Evolutionary conservation across 2,113 vertebrate species (phyloP).

Genomic region (Cacatua alba): DNA sequence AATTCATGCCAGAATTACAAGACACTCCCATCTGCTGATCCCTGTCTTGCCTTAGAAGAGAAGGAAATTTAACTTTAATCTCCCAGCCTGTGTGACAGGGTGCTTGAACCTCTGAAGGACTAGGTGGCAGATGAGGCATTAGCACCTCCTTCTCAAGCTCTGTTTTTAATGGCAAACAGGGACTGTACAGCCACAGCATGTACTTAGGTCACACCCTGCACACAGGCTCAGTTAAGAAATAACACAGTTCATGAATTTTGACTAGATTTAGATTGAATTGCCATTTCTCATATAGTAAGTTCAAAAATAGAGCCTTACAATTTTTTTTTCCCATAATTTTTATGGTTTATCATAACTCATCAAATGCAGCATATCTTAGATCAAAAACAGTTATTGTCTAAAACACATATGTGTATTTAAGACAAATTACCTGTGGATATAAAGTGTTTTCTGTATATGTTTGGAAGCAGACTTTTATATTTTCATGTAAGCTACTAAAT

Average conservation of each 20-base stretch:
- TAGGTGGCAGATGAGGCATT: not conserved
- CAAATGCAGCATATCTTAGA: not conserved
- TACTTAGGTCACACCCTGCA: not conserved
- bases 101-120: not conserved
- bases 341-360: not conserved
- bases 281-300: not conserved
- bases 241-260: not conserved
- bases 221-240: not conserved
- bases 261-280: not conserved
- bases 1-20: not conserved
- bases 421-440: not conserved
- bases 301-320: not conserved
- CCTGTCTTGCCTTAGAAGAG: not conserved
- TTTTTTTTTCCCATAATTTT: not conserved
- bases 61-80: not conserved
- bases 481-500: not conserved
- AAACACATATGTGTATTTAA: not conserved
- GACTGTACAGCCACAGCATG: not conserved
- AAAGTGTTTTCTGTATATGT: not conserved
- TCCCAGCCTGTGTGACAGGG: not conserved
- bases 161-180: not conserved
- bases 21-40: not conserved
- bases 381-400: not conserved
- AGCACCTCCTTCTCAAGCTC: accelerated
- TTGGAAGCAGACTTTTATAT: not conserved